Conservation (phyloP, 2,113 vertebrate genomes). For the Ceyx margarethae region DNA sequence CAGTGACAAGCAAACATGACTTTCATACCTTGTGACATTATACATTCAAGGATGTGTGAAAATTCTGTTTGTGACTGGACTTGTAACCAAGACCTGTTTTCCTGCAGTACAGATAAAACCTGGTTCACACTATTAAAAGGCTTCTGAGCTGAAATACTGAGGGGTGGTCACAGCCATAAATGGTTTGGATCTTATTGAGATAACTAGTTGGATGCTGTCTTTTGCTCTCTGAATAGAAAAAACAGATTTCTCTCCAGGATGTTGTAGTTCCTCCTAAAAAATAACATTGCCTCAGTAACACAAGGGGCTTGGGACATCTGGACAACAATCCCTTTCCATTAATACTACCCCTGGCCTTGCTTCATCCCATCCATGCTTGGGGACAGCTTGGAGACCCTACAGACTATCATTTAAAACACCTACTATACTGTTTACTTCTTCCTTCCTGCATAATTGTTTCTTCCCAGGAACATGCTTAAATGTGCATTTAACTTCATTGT, state of each 20-base stretch:
- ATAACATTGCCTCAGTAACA: not conserved
- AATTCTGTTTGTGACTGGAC: not conserved
- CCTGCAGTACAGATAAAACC: not conserved
- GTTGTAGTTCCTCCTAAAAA: not conserved
- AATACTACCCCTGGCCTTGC: not conserved
- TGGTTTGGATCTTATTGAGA: not conserved
- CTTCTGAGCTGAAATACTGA: not conserved
- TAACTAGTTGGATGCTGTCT: not conserved
- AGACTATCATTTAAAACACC: not conserved
- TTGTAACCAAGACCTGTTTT: not conserved
- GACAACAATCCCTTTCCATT: not conserved
- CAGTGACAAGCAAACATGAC: not conserved
- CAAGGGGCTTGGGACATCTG: not conserved
- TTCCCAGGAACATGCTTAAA: not conserved
- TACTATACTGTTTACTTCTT: not conserved
- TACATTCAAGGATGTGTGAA: not conserved
- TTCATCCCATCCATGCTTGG: rapidly evolving
- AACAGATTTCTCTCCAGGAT: not conserved
- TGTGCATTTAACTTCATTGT: not conserved
- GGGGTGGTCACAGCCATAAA: not conserved
- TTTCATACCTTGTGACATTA: not conserved
- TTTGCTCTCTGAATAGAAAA: not conserved
- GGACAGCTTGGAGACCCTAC: not conserved
- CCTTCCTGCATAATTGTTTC: not conserved
- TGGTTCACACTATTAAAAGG: not conserved